A percentile compares a stretch with the other conserved stretches of the same genome.
Evolutionary conservation across 2,797 vertebrate species (phyloP).

Genomic region (Melanogrammus aeglefinus): DNA sequence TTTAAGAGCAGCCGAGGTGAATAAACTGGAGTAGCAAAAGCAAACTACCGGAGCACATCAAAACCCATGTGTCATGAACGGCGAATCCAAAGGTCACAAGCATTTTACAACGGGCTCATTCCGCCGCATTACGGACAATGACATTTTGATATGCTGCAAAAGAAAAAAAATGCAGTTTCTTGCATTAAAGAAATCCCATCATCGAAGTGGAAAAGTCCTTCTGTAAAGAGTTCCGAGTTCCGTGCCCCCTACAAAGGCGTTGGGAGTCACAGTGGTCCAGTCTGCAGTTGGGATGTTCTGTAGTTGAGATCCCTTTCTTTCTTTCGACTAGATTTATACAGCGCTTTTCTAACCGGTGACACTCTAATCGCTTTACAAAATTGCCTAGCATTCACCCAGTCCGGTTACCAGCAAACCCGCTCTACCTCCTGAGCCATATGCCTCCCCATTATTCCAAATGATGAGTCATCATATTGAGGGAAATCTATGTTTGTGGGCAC

Average conservation of each 20-base stretch:
- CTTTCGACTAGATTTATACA: too few species aligned
- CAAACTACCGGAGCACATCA: slow-evolving; percentile 29
- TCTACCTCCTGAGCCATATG: too few species aligned
- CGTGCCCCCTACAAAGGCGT: background rate
- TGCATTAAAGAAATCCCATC: background rate
- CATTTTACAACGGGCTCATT: background rate
- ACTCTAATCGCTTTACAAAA: too few species aligned
- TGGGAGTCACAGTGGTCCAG: background rate
- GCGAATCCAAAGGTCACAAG: background rate
- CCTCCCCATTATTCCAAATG: background rate
- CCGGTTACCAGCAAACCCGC: too few species aligned
- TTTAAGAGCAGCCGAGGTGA: slow-evolving; percentile 37
- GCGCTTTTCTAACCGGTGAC: too few species aligned
- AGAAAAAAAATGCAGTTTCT: background rate
- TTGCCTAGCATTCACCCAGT: too few species aligned
- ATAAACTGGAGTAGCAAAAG: slow-evolving; percentile 36
- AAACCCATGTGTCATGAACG: slow-evolving; percentile 18
- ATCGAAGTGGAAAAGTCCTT: background rate
- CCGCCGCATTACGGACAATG: background rate
- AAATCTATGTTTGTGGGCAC: background rate
- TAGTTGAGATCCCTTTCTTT: background rate
- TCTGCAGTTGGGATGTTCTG: background rate
- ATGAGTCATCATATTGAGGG: background rate
- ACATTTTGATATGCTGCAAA: background rate
- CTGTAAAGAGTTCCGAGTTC: background rate